Conservation (phyloP, 2,888 invertebrate species). For the Chrysomela aeneicollis region DNA sequence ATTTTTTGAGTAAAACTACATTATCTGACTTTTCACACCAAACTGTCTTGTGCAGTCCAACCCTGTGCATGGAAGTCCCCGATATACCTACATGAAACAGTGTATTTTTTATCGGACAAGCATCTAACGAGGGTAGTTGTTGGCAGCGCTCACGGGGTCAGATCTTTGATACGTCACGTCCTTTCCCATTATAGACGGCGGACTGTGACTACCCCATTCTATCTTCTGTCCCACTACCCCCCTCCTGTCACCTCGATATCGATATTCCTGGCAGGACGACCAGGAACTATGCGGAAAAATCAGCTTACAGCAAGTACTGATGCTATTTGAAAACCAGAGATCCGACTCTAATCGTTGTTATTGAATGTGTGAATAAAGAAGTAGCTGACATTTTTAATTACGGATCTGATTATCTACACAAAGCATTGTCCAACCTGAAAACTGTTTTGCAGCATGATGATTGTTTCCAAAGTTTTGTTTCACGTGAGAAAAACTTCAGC, state of each 20-base stretch:
- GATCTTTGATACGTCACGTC: slow-evolving; percentile 61
- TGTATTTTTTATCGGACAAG: slow-evolving; percentile 56
- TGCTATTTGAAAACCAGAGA: too few species aligned
- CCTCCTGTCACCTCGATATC: slow-evolving; percentile 49
- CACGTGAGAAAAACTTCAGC: too few species aligned
- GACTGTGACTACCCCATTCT: neutral
- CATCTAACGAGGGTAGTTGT: slow-evolving; percentile 54
- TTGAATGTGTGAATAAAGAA: too few species aligned
- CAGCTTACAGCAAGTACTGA: too few species aligned
- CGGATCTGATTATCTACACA: too few species aligned
- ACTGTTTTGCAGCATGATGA: too few species aligned
- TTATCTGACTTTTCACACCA: too few species aligned
- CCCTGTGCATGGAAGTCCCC: neutral
- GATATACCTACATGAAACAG: slow-evolving; percentile 39
- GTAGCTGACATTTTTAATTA: too few species aligned
- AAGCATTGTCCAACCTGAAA: too few species aligned
- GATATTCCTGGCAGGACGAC: slow-evolving; percentile 45
- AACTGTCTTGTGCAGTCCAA: neutral
- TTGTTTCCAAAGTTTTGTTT: too few species aligned
- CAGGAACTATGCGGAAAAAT: neutral
- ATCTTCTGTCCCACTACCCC: slow-evolving; percentile 2
- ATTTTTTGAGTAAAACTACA: too few species aligned
- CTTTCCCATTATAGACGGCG: slow-evolving; percentile 42
- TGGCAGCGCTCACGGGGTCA: slow-evolving; percentile 50
- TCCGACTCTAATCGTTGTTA: too few species aligned